phyloP scores from a whole-genome alignment of 2,888 invertebrate species.

The Sisyra nigra region DNA sequence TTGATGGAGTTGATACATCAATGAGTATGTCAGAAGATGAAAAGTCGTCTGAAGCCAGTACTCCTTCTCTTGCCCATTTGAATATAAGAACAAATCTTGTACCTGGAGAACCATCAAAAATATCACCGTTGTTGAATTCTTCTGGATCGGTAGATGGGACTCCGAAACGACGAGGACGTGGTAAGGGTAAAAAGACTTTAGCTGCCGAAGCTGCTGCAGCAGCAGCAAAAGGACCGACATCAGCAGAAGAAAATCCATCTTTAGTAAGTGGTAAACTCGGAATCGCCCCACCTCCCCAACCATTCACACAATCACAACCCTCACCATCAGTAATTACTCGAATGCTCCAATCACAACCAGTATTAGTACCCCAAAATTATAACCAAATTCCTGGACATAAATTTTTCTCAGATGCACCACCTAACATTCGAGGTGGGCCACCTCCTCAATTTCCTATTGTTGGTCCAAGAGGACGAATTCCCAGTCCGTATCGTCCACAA shows the following conservation, averaged over 20 bases:
- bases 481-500: constrained; percentile 20
- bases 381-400: neutral
- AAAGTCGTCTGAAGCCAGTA: too few relatives aligned
- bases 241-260: constrained; percentile 21
- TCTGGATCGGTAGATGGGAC: constrained; percentile 12
- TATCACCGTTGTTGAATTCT: neutral
- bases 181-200: constrained; percentile 28
- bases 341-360: constrained; percentile 37
- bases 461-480: constrained; percentile 21
- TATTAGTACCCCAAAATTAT: constrained; percentile 15
- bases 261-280: constrained; percentile 20
- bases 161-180: constrained; percentile 26
- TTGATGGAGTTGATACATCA: too few relatives aligned
- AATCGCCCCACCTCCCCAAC: constrained; percentile 31
- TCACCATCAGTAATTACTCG: constrained; percentile 43
- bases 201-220: constrained; percentile 32
- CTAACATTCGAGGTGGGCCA: constrained; percentile 2
- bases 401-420: neutral
- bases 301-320: constrained; percentile 31
- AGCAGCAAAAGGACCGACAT: constrained; percentile 22
- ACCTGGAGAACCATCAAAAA: too few relatives aligned
- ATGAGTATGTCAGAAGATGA: too few relatives aligned
- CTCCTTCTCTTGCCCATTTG: too few relatives aligned
- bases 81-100: too few relatives aligned
- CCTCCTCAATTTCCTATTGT: constrained; percentile 8